phyloP scores from a whole-genome alignment of 2,888 invertebrate species.

The Hyppa rectilinea region DNA sequence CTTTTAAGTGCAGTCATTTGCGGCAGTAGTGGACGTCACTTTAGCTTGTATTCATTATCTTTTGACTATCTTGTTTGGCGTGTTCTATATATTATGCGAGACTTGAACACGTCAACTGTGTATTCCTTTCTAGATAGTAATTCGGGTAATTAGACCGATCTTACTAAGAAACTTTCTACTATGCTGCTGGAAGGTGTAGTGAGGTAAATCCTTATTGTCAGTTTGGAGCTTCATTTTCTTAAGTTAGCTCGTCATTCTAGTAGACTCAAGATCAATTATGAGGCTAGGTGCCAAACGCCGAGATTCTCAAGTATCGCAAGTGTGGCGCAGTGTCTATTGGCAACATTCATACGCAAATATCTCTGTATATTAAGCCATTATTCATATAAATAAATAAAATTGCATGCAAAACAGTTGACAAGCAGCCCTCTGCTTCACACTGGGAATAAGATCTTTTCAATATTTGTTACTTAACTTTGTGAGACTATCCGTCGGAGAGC shows the following conservation, averaged over 20 bases:
- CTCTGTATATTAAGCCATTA: constrained; percentile 7
- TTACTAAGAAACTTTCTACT: constrained; percentile 8
- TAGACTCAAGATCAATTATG: constrained; percentile 22
- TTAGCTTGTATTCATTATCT: constrained; percentile 22
- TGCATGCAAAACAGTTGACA: neutral
- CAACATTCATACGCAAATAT: constrained; percentile 24
- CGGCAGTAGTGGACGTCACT: constrained; percentile 23
- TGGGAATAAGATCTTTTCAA: constrained; percentile 24
- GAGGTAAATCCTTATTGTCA: constrained; percentile 3
- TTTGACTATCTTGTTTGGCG: neutral
- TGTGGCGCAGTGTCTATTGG: neutral
- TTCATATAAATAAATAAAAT: neutral
- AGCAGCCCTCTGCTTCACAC: neutral
- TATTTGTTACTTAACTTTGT: neutral
- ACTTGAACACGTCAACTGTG: constrained; percentile 1
- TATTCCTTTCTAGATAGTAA: constrained; percentile 25
- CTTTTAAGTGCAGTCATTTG: constrained; percentile 38
- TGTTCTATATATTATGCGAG: constrained; percentile 6
- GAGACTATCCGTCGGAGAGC: constrained; percentile 9
- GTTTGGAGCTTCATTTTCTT: neutral
- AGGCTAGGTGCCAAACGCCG: constrained; percentile 15
- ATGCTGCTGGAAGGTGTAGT: constrained; percentile 14
- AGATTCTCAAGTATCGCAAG: neutral
- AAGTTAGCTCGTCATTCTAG: constrained; percentile 12
- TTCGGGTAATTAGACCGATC: constrained; percentile 7